phyloP scores from a whole-genome alignment of 2,797 vertebrate species.

The Chaenodraco wilsoni region DNA sequence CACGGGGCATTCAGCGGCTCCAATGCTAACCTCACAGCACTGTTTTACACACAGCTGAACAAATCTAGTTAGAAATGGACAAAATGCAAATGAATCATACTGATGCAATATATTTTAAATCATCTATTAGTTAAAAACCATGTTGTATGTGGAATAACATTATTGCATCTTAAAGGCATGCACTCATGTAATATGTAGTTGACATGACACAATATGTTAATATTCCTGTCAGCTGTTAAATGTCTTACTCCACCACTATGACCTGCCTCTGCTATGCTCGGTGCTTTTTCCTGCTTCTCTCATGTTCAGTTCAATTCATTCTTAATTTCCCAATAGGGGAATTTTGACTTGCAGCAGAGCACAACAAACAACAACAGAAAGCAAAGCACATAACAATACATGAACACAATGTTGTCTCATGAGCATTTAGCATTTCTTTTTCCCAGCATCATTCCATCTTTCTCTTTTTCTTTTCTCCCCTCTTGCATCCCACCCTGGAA shows the following conservation, averaged over 20 bases:
- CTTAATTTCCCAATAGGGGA: too few species aligned
- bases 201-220: conserved; percentile 1
- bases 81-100: not conserved
- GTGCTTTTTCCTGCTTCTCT: conserved; percentile 10
- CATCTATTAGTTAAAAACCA: not conserved
- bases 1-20: conserved; percentile 27
- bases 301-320: not conserved
- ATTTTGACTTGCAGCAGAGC: too few species aligned
- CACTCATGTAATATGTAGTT: not conserved
- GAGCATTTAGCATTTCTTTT: not conserved
- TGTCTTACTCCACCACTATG: not conserved
- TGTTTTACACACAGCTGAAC: not conserved
- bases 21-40: conserved; percentile 2
- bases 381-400: too few species aligned
- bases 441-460: conserved; percentile 16
- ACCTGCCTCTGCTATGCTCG: not conserved
- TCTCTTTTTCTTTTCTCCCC: conserved; percentile 8
- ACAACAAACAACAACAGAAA: too few species aligned
- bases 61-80: not conserved
- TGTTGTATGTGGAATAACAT: not conserved
- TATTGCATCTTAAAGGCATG: not conserved
- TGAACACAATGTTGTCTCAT: not conserved
- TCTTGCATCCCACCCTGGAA: conserved; percentile 31
- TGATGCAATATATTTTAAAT: not conserved
- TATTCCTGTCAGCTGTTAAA: conserved; percentile 8